Percentiles rank a stretch among this genome's conserved stretches.
phyloP scores from a whole-genome alignment of 2,888 invertebrate species.

The Punctoribates punctum region DNA sequence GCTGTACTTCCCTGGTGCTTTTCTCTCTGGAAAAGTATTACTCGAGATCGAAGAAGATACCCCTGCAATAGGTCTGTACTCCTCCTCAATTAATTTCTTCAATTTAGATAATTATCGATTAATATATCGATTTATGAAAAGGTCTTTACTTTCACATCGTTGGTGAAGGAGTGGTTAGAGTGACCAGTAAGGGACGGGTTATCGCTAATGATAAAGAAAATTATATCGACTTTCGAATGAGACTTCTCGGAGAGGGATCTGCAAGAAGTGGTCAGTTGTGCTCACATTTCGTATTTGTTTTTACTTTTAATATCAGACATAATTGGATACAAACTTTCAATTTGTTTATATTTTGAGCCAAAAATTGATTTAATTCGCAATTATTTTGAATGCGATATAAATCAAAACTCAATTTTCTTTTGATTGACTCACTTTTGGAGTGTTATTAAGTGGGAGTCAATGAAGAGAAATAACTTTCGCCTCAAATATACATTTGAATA shows the following conservation, averaged over 20 bases:
- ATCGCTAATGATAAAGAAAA: constrained; percentile 74
- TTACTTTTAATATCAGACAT: not conserved
- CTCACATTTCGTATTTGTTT: constrained; percentile 4
- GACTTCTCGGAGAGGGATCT: constrained; percentile 70
- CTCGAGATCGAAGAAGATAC: constrained; percentile 91
- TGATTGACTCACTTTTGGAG: not conserved
- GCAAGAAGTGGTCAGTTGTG: constrained; percentile 40
- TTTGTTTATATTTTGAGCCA: too few species aligned
- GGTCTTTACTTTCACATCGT: constrained; percentile 90
- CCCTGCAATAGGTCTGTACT: constrained; percentile 74
- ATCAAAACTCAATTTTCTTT: not conserved
- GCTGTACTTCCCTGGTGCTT: constrained; percentile 88
- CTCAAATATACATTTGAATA: too few species aligned
- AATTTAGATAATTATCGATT: too few species aligned
- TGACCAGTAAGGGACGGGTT: constrained; percentile 52
- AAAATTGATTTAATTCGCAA: not conserved
- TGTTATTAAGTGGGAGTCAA: too few species aligned
- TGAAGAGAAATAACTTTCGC: too few species aligned
- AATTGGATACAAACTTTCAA: too few species aligned
- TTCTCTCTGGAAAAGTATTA: constrained; percentile 82
- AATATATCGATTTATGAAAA: constrained; percentile 53
- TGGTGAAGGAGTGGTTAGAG: constrained; percentile 87
- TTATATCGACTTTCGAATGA: constrained; percentile 91
- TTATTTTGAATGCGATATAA: not conserved
- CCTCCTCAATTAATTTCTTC: not conserved